Percentiles rank a stretch among this genome's conserved stretches.
These are phyloP conservation scores for Danio kyathit DNA, from an alignment of 2,797 vertebrate species.

Conservation along the genomic window DNA sequence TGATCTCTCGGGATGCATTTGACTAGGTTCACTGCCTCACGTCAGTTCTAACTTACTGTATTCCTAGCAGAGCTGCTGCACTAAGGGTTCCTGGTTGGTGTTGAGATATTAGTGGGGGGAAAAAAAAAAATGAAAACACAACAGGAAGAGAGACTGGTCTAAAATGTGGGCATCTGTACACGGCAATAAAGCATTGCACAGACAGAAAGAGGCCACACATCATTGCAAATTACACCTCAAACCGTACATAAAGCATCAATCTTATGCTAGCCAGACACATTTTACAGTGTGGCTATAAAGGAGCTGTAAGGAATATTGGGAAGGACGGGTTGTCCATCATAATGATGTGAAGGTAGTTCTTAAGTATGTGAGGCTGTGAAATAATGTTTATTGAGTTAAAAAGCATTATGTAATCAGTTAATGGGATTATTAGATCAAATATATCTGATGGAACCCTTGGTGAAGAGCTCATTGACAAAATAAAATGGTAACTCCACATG, in stretches of 20 bases:
- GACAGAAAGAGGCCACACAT: conserved; percentile 54
- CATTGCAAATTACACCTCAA: conserved; percentile 58
- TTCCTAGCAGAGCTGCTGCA: conserved; percentile 57
- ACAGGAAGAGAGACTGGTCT: conserved; percentile 62
- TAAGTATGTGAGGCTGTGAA: not conserved
- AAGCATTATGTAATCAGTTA: conserved; percentile 6
- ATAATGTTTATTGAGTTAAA: conserved; percentile 13
- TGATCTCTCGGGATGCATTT: conserved; percentile 47
- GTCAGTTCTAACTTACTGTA: conserved; percentile 58
- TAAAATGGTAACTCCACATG: not conserved
- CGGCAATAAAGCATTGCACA: conserved; percentile 61
- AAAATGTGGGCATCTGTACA: conserved; percentile 62
- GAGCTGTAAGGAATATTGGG: conserved; percentile 30
- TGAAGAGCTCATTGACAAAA: conserved; percentile 1
- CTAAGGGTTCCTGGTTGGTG: conserved; percentile 63
- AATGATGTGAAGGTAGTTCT: not conserved
- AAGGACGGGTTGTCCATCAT: conserved; percentile 32
- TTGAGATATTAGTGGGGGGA: conserved; percentile 62
- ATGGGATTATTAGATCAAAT: not conserved
- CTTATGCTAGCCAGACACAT: conserved; percentile 20
- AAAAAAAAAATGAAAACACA: conserved; percentile 67
- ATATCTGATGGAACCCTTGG: not conserved
- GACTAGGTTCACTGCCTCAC: conserved; percentile 46
- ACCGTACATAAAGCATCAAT: conserved; percentile 50
- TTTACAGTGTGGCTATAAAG: conserved; percentile 10